Evolutionary conservation across 2,113 vertebrate genomes (phyloP).

Genomic region (Sorex araneus): DNA sequence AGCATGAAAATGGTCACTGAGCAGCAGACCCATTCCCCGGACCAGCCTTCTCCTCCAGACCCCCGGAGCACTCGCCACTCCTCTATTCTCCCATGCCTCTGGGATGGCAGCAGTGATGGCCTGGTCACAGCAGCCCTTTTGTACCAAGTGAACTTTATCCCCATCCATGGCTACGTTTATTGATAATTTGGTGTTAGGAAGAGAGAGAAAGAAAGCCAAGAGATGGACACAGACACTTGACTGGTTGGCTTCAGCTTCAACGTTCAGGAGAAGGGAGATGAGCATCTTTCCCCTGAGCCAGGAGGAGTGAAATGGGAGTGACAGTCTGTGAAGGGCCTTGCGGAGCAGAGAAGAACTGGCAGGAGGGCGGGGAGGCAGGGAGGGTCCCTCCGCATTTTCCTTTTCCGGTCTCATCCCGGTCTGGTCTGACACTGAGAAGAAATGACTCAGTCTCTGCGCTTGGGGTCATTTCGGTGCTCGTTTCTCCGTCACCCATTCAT

Average conservation of each 20-base stretch:
- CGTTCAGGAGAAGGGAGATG: neutral
- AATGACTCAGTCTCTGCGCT: neutral
- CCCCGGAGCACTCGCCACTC: accelerated
- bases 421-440: neutral
- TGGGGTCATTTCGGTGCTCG: neutral
- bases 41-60: neutral
- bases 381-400: neutral
- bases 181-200: neutral
- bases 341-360: neutral
- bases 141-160: neutral
- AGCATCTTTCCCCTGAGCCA: neutral
- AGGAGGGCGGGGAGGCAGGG: too few relatives aligned
- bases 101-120: neutral
- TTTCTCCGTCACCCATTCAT: neutral
- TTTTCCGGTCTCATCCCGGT: too few relatives aligned
- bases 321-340: neutral
- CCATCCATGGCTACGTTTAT: neutral
- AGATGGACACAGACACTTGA: neutral
- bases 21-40: neutral
- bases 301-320: neutral
- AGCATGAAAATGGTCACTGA: neutral
- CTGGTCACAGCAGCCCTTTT: neutral
- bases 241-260: neutral
- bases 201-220: neutral
- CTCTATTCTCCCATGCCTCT: neutral